phyloP scores from a whole-genome alignment of 1,140 invertebrate species.

The Eriocheir sinensis region DNA sequence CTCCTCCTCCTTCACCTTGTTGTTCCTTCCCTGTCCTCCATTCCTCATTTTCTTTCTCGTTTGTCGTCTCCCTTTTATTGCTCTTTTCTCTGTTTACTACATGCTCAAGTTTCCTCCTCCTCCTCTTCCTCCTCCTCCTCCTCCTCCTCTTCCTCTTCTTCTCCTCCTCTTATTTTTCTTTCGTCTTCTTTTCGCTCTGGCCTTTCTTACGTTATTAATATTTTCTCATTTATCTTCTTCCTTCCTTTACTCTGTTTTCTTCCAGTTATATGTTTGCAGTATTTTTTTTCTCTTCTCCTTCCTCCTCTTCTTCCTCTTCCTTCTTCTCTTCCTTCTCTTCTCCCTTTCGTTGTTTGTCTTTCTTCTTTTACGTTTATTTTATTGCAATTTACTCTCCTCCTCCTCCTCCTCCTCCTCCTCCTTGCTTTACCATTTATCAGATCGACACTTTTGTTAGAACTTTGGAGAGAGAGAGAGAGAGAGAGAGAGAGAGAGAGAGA shows the following conservation, averaged over 20 bases:
- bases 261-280: background rate
- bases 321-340: background rate
- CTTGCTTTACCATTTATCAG: background rate
- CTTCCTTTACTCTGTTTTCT: background rate
- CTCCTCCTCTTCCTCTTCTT: background rate
- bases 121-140: background rate
- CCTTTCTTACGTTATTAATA: background rate
- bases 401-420: conserved; percentile 17
- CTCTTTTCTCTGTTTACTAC: background rate
- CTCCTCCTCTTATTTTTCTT: background rate
- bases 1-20: background rate
- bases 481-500: background rate
- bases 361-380: background rate
- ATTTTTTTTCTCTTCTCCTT: background rate
- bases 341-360: background rate
- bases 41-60: background rate
- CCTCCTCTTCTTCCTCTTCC: background rate
- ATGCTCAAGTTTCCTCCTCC: background rate
- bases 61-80: background rate
- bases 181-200: background rate
- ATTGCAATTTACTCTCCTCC: background rate
- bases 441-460: background rate
- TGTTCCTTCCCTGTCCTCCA: background rate
- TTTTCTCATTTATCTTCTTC: background rate
- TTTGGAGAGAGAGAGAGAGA: background rate